These are phyloP conservation scores for Dromas ardeola DNA, from an alignment of 2,113 vertebrate genomes.

Conservation along the genomic window DNA sequence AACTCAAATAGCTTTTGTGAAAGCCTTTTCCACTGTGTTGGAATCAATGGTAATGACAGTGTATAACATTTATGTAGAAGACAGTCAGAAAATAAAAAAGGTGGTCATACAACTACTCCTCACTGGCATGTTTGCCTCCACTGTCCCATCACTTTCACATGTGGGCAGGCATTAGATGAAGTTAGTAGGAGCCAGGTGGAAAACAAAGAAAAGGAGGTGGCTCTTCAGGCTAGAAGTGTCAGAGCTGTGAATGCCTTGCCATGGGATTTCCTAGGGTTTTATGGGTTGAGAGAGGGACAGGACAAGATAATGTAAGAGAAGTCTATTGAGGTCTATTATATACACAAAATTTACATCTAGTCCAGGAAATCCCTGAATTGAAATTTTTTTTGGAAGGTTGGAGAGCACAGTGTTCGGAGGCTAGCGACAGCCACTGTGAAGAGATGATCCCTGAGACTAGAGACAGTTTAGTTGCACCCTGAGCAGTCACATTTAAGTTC, in stretches of 20 bases:
- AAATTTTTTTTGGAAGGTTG: not conserved
- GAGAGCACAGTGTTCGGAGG: not conserved
- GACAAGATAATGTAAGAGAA: not conserved
- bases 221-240: not conserved
- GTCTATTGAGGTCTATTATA: not conserved
- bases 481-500: not conserved
- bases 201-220: not conserved
- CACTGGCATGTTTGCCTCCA: not conserved
- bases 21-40: not conserved
- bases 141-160: not conserved
- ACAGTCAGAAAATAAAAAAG: not conserved
- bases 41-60: not conserved
- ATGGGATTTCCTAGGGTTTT: not conserved
- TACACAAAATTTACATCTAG: not conserved
- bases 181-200: not conserved
- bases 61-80: not conserved
- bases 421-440: not conserved
- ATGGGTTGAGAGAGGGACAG: not conserved
- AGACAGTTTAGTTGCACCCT: not conserved
- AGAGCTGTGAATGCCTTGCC: not conserved
- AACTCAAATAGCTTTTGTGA: not conserved
- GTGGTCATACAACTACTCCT: not conserved
- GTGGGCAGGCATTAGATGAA: not conserved
- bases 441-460: not conserved
- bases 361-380: not conserved